Base-by-base conservation (phyloP, 2,888 invertebrate species). In the Caenorhabditis zanzibari region DNA sequence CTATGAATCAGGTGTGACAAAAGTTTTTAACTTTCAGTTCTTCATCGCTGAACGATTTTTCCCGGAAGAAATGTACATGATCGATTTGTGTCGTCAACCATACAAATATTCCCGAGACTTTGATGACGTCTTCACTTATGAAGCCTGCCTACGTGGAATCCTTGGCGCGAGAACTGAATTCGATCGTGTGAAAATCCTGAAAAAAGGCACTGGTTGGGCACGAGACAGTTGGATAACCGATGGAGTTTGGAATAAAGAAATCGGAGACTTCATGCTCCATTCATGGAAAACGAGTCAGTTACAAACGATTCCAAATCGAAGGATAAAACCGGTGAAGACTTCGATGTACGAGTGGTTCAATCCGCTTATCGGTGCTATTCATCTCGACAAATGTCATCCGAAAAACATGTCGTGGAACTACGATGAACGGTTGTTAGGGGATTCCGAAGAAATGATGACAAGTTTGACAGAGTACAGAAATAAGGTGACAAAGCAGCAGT, bases 131-230 rank as follows among this genome's bases (percentile, higher is more conserved):
- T 88, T 88, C 71, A 77, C 76, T 24, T 91, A 85, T 76, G 89
- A 90, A 77, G 82, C 90, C 1, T 91, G 91, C 52, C 83, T 84
- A 5, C 84, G 88, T 47, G 56, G 59, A 12, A 73, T 91, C 16
- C 75, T 91, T 16, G 90, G 91, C n/a, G 72, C 77, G 1, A 32
- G 68, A 19, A 81, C 79, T 9, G 82, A 85, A 22, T 77, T 86
- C 52, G 88, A 74, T 28, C 66, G 69, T 4, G 63, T 88, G 0
- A 83, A 80, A 63, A 81, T 88, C 24, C 59, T 84, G 69, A 63
- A 68, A 49, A 88, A 86, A 63, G 86, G 86, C n/a, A 82, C 83
- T 6, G 84, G 79, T n/a, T 86, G 86, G 86, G 82, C 75, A 0
- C 49, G 86, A 16, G 87, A 87, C 41, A 76, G 74, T 47, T 86